Evolutionary conservation across 2,888 invertebrate genomes (phyloP).

Genomic region (Drosophila antonietae): DNA sequence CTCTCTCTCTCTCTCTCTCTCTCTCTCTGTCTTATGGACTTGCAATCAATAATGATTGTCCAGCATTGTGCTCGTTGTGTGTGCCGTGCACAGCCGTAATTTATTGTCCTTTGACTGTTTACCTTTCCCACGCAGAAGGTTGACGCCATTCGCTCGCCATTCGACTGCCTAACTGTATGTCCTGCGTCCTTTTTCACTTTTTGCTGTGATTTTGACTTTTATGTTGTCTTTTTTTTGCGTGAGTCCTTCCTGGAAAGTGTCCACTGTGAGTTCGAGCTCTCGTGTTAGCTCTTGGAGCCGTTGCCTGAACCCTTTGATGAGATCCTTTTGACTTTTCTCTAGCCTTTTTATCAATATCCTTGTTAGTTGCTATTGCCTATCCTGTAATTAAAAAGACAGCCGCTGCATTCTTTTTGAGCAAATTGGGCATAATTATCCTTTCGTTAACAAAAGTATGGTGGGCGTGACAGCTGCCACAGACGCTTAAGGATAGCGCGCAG

Average conservation of each 20-base stretch:
- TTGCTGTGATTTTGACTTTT: constrained; percentile 11
- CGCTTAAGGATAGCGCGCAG: constrained; percentile 74
- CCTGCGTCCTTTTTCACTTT: constrained; percentile 33
- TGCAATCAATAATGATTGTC: constrained; percentile 67
- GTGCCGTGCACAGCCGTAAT: constrained; percentile 58
- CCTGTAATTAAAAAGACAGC: constrained; percentile 54
- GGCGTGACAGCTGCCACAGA: constrained; percentile 50
- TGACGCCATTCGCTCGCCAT: constrained; percentile 33
- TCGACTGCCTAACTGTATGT: constrained; percentile 13
- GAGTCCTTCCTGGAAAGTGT: constrained; percentile 49
- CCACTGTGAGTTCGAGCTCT: constrained; percentile 6
- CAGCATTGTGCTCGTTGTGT: constrained; percentile 58
- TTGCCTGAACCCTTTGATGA: constrained; percentile 36
- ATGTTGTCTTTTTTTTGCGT: constrained; percentile 22
- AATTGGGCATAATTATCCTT: constrained; percentile 40
- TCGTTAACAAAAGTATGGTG: constrained; percentile 10
- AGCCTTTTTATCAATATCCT: constrained; percentile 9
- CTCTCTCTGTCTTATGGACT: not conserved
- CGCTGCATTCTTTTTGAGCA: constrained; percentile 33
- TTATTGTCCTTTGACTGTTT: constrained; percentile 66
- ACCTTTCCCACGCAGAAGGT: constrained; percentile 69
- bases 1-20: constrained; percentile 3
- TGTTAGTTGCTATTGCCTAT: constrained; percentile 15
- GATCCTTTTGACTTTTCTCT: not conserved
- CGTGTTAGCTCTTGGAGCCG: constrained; percentile 24